Base-by-base conservation (phyloP, 2,797 vertebrate genomes). In the Sebastes steindachneri region DNA sequence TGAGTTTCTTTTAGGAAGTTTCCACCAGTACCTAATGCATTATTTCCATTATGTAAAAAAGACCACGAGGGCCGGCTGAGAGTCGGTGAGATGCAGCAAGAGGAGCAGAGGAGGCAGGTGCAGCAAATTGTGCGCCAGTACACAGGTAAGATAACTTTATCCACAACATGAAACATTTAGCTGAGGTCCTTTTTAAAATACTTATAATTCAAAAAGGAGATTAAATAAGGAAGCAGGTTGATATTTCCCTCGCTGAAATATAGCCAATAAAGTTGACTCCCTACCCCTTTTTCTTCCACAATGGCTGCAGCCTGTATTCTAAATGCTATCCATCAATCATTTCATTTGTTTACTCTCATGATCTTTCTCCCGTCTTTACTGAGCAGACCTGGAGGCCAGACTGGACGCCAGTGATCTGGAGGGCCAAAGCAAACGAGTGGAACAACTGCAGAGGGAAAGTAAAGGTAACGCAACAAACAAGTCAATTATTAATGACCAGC, bases 91-190 rank as follows among this genome's bases (percentile, higher is more conserved):
- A 59, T 86, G 75, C 51, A 73, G 45, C 65, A 53, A 4, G 77
- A 82, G 53, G 85, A 88, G 70, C 79, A 84, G 59, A 84, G 67
- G 41, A 78, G 53, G 23, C 58, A 69, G 59, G 79, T 85, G 58
- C 70, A 86, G 69, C 68, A 74, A 17, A 67, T 84, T 1, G 73
- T 86, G 48, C 57, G 15, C 2, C 73, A 82, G 37, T 69, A 60
- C 58, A 80, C 77, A 68, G 58, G 79, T 83, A n/a, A n/a, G 4
- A 4, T 11, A 5, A n/a, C 11, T 25, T 33, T 45, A n/a, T 54
- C 23, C 12, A 23, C 53, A 58, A 51, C n/a, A 55, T 7, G 3
- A 51, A 51, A 25, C 29, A 25, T 14, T 12, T 0, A 64, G 2
- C 25, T 7, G 14, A 55, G 11, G 14, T 26, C 7, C 23, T 33